A percentile compares a stretch with the other conserved stretches of the same genome.
phyloP scores from a whole-genome alignment of 2,888 invertebrate species.

The Abrostola triplasia region DNA sequence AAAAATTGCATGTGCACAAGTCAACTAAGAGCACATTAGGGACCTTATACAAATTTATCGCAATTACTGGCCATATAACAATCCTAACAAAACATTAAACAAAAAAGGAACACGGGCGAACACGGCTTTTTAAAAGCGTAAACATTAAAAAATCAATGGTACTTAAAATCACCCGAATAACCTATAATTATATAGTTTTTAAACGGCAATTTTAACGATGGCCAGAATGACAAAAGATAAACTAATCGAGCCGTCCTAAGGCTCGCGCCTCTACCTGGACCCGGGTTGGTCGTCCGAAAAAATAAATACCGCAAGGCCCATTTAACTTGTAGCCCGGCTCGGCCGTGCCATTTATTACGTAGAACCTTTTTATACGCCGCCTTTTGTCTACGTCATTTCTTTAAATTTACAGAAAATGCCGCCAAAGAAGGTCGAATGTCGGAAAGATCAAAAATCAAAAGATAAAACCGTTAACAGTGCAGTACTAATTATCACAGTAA shows the following conservation, averaged over 20 bases:
- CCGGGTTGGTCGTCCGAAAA: conserved; percentile 47
- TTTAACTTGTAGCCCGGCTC: conserved; percentile 69
- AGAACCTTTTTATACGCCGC: conserved; percentile 61
- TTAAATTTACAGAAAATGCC: conserved; percentile 63
- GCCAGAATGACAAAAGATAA: conserved; percentile 57
- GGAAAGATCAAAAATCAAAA: conserved; percentile 39
- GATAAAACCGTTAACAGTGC: conserved; percentile 42
- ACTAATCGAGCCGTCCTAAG: conserved; percentile 53
- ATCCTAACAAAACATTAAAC: conserved; percentile 28
- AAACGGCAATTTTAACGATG: conserved; percentile 62
- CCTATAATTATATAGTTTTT: conserved; percentile 62
- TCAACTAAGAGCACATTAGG: conserved; percentile 12
- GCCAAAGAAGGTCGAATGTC: conserved; percentile 59
- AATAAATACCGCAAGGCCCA: conserved; percentile 68
- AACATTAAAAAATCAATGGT: conserved; percentile 41
- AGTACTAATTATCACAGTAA: conserved; percentile 50
- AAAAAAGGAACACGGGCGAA: conserved; percentile 14
- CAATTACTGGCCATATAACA: conserved; percentile 29
- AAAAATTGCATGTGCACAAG: neutral
- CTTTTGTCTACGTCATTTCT: conserved; percentile 68
- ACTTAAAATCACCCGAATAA: conserved; percentile 39
- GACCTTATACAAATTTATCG: conserved; percentile 12
- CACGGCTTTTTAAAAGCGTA: conserved; percentile 29
- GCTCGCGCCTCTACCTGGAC: conserved; percentile 74
- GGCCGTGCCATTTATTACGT: conserved; percentile 75